Evolutionary conservation across 1,140 invertebrate species (phyloP), one percentile per base, ranked within the genome.

Genomic region (Tyrophagus putrescentiae): DNA sequence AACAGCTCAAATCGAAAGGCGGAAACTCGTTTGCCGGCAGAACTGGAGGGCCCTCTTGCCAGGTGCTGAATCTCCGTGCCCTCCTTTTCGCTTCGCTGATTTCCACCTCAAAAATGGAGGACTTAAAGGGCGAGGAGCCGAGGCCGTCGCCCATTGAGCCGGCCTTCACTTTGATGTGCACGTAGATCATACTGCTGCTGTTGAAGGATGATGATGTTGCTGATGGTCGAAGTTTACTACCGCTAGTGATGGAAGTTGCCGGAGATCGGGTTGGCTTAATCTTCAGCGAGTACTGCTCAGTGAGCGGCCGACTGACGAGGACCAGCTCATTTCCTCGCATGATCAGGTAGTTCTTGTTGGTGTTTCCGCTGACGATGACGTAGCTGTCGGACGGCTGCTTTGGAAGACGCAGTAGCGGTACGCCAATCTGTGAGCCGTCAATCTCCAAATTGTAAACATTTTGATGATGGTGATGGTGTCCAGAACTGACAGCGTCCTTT

Each of bases 1-100:
- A 85, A 87, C 16, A 90, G 88, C 18, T 5, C 6, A 36, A 41
- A 62, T 6, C 23, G 13, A 52, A 32, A 59, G 21, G 25, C 31
- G 36, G n/a, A 13, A 39, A 39, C 13, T 13, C 13, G 13, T 52
- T 11, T 52, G 41, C 25, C 3, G 18, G 41, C 25, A 5, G 6
- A 25, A 54, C 7, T 28, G 13, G 45, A 11, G 13, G 1, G 2
- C 2, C 3, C 4, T n/a, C 28, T 54, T 52, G n/a, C 39, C 27
- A 57, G n/a, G 1, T 7, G 25, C 27, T 57, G 56, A 57, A 62
- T 39, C 39, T 62, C 36, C 6, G 23, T n/a, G 6, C 56, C 61
- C 16, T 48, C 29, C 23, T 21, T 31, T 16, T 36, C 39, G 39
- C 28, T 59, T 62, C 61, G 32, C 29, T 57, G 5, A 62, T 33